Evolutionary conservation across 1,140 invertebrate genomes (phyloP), one percentile per base, ranked within the genome.

Genomic region (Trichonephila clavata): DNA sequence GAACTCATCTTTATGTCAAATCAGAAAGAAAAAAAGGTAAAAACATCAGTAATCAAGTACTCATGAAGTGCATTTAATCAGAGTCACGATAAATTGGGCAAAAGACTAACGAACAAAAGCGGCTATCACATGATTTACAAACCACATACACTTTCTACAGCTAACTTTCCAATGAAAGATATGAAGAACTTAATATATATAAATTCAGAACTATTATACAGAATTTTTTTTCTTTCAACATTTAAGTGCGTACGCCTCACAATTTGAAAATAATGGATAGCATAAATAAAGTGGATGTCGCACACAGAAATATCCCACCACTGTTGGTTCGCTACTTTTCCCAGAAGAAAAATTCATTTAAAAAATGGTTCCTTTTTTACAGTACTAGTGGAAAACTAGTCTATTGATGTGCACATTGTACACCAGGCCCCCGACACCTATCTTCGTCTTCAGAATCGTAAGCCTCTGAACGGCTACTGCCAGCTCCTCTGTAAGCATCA

Each of bases 351-450:
- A 71, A 39, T 86, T 20, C 20, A 39, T 63, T 39, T 57, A 88
- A 90, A 80, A 80, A 57, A 80, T 24, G 43, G 80, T 90, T 50
- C 21, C 71, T 68, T 43, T 16, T 68, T 24, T 18, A 32, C 59
- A 86, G 27, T 60, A n/a, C 68, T 68, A 21, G 39, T 50, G 21
- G 13, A 71, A 14, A 21, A 90, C 21, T n/a, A 18, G 50, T 59
- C 86, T 97, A 97, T 96, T 97, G 97, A 95, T 97, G 97, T 94
- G 97, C 97, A 96, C 97, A 98, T 95, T 97, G 97, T 89, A 97
- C 96, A 88, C 97, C 96, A 89, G 96, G 96, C 93, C 96, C 95
- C 95, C 96, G 96, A 95, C 96, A 96, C 90, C 96, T 96, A 90
- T 97, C 96, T 50, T 97, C 97, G 94, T 98, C 97, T 94, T 97